Evolutionary conservation across 2,113 vertebrate genomes (phyloP), one percentile per base, ranked within the genome.

Genomic region (Beaufortia kweichowensis): DNA sequence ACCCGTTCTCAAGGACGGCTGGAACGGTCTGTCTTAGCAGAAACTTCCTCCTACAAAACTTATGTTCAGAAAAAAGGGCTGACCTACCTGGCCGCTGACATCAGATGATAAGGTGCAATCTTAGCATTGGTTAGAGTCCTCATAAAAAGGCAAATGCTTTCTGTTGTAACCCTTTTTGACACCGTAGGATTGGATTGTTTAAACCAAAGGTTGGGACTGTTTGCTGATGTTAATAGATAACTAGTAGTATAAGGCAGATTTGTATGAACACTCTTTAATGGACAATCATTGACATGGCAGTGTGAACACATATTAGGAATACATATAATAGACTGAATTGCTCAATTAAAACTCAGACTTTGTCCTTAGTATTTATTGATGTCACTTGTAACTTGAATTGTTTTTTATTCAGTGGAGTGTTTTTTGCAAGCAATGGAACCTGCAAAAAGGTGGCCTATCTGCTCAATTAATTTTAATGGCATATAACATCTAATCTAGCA

Each of bases 221-320:
- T 87, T 82, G 81, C 75, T 78, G 67, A 41, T 72, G 87, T 85
- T 85, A 83, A 88, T 86, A 67, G 74, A 74, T 83, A 85, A 87
- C 85, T 81, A 77, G 71, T 77, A 56, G 57, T 68, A 57, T 65
- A 60, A 68, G 60, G 56, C 28, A 81, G 79, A 80, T 70, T 76
- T 41, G 50, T 73, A 28, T 79, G 53, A 59, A 55, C 39, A 14
- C 57, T 62, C 64, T 63, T 43, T 71, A 79, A 66, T 62, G 66
- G 61, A 28, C 46, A 75, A 76, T 79, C 61, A 76, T 55, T 70
- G 26, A 67, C 60, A 80, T 23, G 17, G 23, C 33, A 53, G 41
- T 43, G 39, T 26, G 61, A 68, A 75, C 26, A 59, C 26, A 21
- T 29, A 50, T 23, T n/a, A 28, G 21, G 11, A 31, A 64, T 56